Conservation (phyloP, 2,113 vertebrate genomes). For the Daboia siamensis region DNA sequence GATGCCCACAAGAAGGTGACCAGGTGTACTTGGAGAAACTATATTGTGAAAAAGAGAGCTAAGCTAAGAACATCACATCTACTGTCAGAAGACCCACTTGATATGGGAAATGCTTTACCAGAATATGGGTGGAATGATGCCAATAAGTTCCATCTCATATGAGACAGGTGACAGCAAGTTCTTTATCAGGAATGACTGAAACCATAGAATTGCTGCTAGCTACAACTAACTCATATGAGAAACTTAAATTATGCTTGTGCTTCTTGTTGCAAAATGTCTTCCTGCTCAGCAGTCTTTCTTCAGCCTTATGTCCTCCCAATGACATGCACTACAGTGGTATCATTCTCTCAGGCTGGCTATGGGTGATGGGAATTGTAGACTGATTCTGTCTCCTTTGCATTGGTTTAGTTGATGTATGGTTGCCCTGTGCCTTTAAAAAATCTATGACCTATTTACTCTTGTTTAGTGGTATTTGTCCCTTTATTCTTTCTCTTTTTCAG, state of each 20-base stretch:
- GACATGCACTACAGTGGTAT: not conserved
- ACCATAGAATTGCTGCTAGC: too few species aligned
- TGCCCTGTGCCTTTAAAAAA: not conserved
- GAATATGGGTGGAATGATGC: not conserved
- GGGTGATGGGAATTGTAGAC: not conserved
- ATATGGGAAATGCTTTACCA: not conserved
- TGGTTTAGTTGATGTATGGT: not conserved
- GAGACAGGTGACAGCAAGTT: not conserved
- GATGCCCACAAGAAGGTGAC: not conserved
- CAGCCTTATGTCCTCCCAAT: not conserved
- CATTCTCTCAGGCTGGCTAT: not conserved
- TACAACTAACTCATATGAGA: not conserved
- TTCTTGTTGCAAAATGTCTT: not conserved
- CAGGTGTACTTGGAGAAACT: not conserved
- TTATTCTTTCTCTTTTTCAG: not conserved
- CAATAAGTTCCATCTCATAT: not conserved
- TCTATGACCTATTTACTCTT: not conserved
- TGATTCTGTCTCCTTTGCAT: not conserved
- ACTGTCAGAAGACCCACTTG: not conserved
- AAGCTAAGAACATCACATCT: not conserved
- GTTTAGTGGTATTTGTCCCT: not conserved
- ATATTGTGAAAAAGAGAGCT: not conserved
- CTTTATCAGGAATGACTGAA: not conserved
- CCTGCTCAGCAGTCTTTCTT: not conserved
- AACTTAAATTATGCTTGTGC: not conserved